phyloP scores from a whole-genome alignment of 2,888 invertebrate species.

The Idaea biselata region DNA sequence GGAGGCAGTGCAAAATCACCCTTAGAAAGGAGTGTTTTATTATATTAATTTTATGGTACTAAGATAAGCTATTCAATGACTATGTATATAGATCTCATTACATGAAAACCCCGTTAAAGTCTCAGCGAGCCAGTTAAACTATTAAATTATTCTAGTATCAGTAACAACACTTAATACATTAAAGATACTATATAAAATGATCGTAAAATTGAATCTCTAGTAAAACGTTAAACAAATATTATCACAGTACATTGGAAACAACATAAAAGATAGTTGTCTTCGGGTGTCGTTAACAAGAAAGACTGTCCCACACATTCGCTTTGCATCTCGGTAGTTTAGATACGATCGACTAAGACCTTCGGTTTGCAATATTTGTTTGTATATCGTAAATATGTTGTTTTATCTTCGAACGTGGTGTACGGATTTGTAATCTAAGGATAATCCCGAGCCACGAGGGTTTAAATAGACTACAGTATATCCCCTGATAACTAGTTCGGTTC shows the following conservation, averaged over 20 bases:
- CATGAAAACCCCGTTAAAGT: background rate
- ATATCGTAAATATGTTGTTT: constrained; percentile 40
- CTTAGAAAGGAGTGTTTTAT: background rate
- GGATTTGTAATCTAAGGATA: constrained; percentile 54
- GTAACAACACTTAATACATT: constrained; percentile 27
- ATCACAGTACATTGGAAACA: constrained; percentile 41
- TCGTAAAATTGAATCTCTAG: constrained; percentile 30
- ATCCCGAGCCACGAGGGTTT: constrained; percentile 37
- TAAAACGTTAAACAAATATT: constrained; percentile 33
- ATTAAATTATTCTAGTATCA: constrained; percentile 15
- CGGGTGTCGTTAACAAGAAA: constrained; percentile 57
- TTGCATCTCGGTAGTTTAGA: constrained; percentile 54
- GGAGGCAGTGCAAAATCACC: background rate
- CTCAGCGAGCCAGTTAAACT: constrained; percentile 14
- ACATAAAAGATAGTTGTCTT: constrained; percentile 57
- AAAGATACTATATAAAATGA: constrained; percentile 25
- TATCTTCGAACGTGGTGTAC: constrained; percentile 48
- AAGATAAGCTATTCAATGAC: background rate
- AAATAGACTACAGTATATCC: constrained; percentile 19
- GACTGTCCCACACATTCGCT: constrained; percentile 58
- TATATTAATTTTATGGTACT: background rate
- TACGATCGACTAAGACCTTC: constrained; percentile 54
- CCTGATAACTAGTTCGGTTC: constrained; percentile 25
- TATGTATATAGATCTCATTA: background rate
- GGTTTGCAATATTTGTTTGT: constrained; percentile 45